Evolutionary conservation across 2,888 invertebrate genomes (phyloP), one percentile per base, ranked within the genome.

Genomic region (Lumbricus terrestris): DNA sequence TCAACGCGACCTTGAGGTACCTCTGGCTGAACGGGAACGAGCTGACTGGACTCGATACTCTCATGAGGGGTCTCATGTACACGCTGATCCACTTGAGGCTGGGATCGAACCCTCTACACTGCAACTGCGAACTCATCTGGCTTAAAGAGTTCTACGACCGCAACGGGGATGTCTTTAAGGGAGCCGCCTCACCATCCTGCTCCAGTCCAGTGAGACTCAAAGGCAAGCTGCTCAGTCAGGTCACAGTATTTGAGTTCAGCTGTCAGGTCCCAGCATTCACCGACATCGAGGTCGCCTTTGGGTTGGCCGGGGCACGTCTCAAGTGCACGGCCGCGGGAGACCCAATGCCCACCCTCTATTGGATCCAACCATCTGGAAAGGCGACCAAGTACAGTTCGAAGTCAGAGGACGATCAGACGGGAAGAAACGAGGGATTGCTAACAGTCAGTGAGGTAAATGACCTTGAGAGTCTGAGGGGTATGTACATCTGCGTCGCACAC

Each of bases 71-170:
- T 47, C 90, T 94, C 5, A 94, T 95, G 91, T 92, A 92, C 69
- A 93, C 92, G 13, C 91, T 95, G 89, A 93, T 92, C 88, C 94
- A 95, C 91, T 91, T 95, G 37, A 92, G 94, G 85, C 92, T 95
- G 89, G 94, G 94, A n/a, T 92, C 93, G 37, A 95, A 95, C 92
- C 94, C 94, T 13, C 93, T 95, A 40, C 94, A 94, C 90, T 95
- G 95, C 91, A 94, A 95, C 92, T 95, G 95, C 91, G 94, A 94
- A 91, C 92, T 94, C 42, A 91, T 92, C 37, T 95, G 95, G 95
- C 90, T 95, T 88, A 93, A 93, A 89, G 92, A 93, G 54, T 94
- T 94, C 92, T 94, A 92, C 91, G 92, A 91, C 42, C 91, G 88
- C 18, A 91, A 92, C 89, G 90, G 89, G 18, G 93, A 92, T 3